Base-by-base conservation (phyloP, 2,888 invertebrate species). In the Molorchus minor region DNA sequence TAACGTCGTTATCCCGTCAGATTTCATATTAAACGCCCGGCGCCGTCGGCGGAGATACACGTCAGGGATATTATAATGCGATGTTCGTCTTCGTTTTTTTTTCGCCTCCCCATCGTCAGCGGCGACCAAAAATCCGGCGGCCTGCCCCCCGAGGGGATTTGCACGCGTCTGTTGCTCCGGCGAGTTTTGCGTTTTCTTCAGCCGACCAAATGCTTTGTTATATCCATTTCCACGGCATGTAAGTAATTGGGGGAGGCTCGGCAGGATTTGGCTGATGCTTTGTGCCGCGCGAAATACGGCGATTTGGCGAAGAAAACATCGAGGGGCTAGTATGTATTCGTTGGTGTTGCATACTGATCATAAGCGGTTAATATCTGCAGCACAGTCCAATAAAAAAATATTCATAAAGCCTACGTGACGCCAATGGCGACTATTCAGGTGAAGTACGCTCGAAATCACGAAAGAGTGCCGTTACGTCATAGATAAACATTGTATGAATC, bases 1-100 rank as follows among this genome's bases (percentile, higher is more conserved):
- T 51, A 58, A 62, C 58, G 65, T 60, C 49, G 65, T 65, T 65
- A 65, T 63, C 56, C 51, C 58, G 60, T 63, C 67, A 67, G 67
- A 64, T 67, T 65, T 65, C 41, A 60, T 60, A 61, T 58, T 58
- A 59, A 65, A 58, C 58, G 29, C 53, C 47, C 57, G 53, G 41
- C 5, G 17, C 5, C 10, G 33, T 12, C 5, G 10, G 25, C 12
- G 33, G 33, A 3, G 33, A 3, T 7, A n/a, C n/a, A 12, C 53
- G 44, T 41, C 38, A 45, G 47, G 41, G 52, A n/a, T 61, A 61
- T 61, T 57, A 61, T 61, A 61, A 61, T 61, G 54, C 52, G 52
- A 46, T 56, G 60, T 40, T 46, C 36, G 38, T 53, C 43, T 35
- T 58, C 49, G 53, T 58, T 58, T 53, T 58, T 58, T 56, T 51